Conservation (phyloP, 2,888 invertebrate genomes). For the Caenorhabditis sinica region DNA sequence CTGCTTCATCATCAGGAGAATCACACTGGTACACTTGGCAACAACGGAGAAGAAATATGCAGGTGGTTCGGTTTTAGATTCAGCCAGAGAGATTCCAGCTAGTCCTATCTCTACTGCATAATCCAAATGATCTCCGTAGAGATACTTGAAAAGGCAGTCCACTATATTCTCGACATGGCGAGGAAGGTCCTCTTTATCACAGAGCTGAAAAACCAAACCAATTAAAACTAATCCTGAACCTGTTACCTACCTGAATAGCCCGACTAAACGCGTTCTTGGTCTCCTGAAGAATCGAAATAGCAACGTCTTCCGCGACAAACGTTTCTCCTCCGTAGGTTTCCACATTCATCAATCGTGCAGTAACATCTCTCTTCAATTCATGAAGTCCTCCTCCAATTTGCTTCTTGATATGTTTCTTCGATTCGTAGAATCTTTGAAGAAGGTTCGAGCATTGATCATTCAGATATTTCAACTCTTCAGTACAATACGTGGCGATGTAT, state of each 20-base stretch:
- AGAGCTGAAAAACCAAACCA: constrained; percentile 87
- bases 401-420: constrained; percentile 95
- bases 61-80: constrained; percentile 92
- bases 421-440: constrained; percentile 92
- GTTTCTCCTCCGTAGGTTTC: constrained; percentile 97
- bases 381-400: constrained; percentile 93
- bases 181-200: constrained; percentile 88
- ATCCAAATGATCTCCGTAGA: constrained; percentile 94
- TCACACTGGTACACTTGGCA: constrained; percentile 94
- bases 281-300: constrained; percentile 91
- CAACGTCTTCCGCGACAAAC: constrained; percentile 95
- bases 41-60: constrained; percentile 94
- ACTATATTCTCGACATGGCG: constrained; percentile 89
- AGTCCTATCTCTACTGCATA: constrained; percentile 96
- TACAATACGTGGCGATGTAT: constrained; percentile 61
- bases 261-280: constrained; percentile 90
- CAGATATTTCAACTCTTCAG: constrained; percentile 89
- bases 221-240: neutral
- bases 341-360: constrained; percentile 94
- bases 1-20: constrained; percentile 94
- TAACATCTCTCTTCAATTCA: constrained; percentile 93
- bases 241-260: constrained; percentile 65
- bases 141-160: constrained; percentile 91
- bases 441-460: constrained; percentile 89
- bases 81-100: constrained; percentile 86